These are phyloP conservation scores for Epicampocera succincta DNA, from an alignment of 2,888 invertebrate species.

Conservation along the genomic window DNA sequence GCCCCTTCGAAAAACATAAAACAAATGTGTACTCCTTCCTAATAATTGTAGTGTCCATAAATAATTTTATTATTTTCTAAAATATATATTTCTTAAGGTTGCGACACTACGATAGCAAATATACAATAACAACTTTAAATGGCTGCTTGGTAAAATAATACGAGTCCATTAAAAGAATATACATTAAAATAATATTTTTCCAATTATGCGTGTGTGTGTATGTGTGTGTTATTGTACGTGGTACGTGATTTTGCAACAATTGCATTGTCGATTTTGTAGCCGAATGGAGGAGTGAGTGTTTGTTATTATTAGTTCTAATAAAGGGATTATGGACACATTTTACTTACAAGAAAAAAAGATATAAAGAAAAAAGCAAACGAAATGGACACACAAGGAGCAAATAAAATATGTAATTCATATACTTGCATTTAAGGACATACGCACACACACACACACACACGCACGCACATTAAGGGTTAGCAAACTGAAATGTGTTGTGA, in stretches of 20 bases:
- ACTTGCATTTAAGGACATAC: no score
- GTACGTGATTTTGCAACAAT: constrained; percentile 66
- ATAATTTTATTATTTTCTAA: not conserved
- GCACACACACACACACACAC: no score
- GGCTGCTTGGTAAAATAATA: constrained; percentile 38
- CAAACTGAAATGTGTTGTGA: no score
- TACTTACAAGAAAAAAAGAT: not conserved
- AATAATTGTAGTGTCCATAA: no score
- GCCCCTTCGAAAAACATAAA: no score
- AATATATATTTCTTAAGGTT: not conserved
- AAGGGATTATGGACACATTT: constrained; percentile 58
- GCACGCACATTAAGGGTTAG: no score
- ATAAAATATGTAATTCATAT: no score
- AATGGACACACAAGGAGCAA: not conserved
- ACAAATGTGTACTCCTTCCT: no score
- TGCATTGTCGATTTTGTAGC: constrained; percentile 46
- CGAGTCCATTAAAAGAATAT: constrained; percentile 53
- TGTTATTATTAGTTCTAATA: constrained; percentile 43
- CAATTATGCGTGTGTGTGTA: constrained; percentile 23
- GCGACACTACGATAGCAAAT: constrained; percentile 14
- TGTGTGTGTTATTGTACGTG: constrained; percentile 1
- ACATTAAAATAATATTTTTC: constrained; percentile 58
- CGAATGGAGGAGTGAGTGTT: not conserved
- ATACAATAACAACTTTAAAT: constrained; percentile 23
- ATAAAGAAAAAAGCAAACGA: not conserved